Evolutionary conservation across 1,140 invertebrate species (phyloP).

Genomic region (Drosophila pseudoananassae): DNA sequence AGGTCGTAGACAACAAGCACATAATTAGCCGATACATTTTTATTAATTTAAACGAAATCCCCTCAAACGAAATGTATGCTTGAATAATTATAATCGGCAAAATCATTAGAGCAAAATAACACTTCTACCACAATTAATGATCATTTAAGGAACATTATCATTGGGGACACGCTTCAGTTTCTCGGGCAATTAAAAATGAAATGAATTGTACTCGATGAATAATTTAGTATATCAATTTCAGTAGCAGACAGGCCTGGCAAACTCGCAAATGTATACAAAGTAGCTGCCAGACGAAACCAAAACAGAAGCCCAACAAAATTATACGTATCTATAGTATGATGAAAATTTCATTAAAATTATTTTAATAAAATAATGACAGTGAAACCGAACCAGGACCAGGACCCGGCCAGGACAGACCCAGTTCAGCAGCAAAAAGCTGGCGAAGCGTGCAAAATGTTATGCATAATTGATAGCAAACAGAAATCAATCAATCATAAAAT

Average conservation of each 20-base stretch:
- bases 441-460: conserved; percentile 75
- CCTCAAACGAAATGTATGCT: conserved; percentile 2
- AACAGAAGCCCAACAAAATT: conserved; percentile 44
- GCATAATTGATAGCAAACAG: conserved; percentile 77
- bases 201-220: conserved; percentile 51
- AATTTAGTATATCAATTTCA: conserved; percentile 51
- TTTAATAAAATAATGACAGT: conserved; percentile 64
- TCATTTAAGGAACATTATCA: conserved; percentile 22
- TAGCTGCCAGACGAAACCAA: neutral
- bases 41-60: conserved; percentile 10
- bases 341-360: conserved; percentile 77
- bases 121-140: conserved; percentile 13
- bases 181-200: conserved; percentile 47
- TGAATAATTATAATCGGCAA: conserved; percentile 4
- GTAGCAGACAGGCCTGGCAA: conserved; percentile 22
- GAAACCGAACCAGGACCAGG: conserved; percentile 1
- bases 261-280: neutral
- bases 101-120: conserved; percentile 25
- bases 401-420: neutral
- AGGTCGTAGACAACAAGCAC: neutral
- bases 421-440: conserved; percentile 43
- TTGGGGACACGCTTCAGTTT: conserved; percentile 32
- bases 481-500: conserved; percentile 81
- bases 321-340: conserved; percentile 28
- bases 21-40: conserved; percentile 1